Evolutionary conservation across 2,888 invertebrate species (phyloP).

Genomic region (Drosophila nr. medialis): DNA sequence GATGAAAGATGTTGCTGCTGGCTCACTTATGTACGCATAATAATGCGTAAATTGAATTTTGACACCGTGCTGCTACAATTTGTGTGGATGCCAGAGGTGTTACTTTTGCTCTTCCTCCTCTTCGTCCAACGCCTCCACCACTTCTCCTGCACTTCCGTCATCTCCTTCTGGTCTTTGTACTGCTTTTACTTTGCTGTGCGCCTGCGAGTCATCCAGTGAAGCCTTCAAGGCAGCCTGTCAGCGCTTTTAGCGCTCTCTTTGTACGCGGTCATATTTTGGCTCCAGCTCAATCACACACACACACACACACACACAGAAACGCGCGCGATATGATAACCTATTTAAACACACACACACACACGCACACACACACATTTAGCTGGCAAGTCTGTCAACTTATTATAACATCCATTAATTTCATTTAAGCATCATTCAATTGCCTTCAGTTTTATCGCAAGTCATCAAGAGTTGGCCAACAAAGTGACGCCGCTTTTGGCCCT

Average conservation of each 20-base stretch:
- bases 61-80: constrained; percentile 62
- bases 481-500: constrained; percentile 13
- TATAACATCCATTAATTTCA: constrained; percentile 82
- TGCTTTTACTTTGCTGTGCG: neutral
- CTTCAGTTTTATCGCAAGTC: constrained; percentile 75
- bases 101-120: neutral
- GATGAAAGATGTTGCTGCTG: neutral
- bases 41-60: constrained; percentile 79
- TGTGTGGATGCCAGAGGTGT: constrained; percentile 36
- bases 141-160: neutral
- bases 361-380: neutral
- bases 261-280: neutral
- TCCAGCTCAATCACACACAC: neutral
- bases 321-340: constrained; percentile 9
- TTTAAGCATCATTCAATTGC: constrained; percentile 82
- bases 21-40: constrained; percentile 57
- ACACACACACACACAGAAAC: constrained; percentile 4
- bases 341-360: constrained; percentile 9
- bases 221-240: constrained; percentile 31
- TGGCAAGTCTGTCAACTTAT: constrained; percentile 78
- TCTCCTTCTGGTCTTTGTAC: neutral
- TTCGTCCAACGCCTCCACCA: neutral
- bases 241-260: constrained; percentile 10
- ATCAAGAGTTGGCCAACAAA: constrained; percentile 69
- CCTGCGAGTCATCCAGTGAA: constrained; percentile 10